Percentiles rank a stretch among this genome's conserved stretches.
Conservation (phyloP, 2,113 vertebrate genomes). For the Anolis carolinensis region DNA sequence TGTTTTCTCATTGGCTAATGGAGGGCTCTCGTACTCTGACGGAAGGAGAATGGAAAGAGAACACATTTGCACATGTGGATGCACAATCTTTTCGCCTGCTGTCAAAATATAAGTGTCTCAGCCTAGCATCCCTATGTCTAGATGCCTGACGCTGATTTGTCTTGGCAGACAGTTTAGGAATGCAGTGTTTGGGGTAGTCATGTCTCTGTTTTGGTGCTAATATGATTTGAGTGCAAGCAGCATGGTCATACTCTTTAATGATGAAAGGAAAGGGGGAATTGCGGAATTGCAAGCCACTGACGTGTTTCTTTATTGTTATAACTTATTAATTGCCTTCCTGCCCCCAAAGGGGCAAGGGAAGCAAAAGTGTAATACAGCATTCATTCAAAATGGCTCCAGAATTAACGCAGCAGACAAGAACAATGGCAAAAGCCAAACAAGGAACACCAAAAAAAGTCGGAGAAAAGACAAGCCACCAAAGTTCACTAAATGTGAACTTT, state of each 20-base stretch:
- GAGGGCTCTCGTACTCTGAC: neutral
- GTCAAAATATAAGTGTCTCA: neutral
- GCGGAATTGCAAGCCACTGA: neutral
- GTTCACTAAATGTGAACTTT: too few species aligned
- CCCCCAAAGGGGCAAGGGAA: neutral
- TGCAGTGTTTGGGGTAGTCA: neutral
- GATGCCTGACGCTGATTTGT: neutral
- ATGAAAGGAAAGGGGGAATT: neutral
- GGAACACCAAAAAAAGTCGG: neutral
- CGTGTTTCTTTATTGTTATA: neutral
- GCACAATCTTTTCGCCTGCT: neutral
- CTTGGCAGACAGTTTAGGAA: neutral
- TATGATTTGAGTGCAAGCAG: neutral
- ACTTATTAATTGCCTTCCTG: neutral
- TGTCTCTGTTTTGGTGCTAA: neutral
- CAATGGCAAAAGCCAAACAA: too few species aligned
- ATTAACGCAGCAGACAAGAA: neutral
- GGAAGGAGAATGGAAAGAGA: neutral
- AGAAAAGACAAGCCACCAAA: neutral
- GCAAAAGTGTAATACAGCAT: neutral
- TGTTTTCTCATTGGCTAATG: neutral
- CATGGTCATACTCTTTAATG: neutral
- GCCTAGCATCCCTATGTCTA: neutral
- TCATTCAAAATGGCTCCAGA: neutral
- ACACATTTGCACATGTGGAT: neutral